Base-by-base conservation (phyloP, 2,888 invertebrate species). In the Napeogenes inachia region DNA sequence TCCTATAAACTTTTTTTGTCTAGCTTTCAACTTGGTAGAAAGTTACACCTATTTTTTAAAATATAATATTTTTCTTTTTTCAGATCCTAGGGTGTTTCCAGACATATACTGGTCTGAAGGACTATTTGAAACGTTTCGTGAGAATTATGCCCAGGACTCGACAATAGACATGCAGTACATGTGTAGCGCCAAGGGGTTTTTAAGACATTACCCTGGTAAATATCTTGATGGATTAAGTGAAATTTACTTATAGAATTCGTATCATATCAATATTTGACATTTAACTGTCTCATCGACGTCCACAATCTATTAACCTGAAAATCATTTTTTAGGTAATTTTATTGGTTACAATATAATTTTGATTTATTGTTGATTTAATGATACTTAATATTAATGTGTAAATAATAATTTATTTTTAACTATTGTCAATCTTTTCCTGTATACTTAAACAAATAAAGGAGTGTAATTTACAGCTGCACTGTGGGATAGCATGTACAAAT, bases 151-250 rank as follows among this genome's bases (percentile, higher is more conserved):
- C 0, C 78, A 84, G 66, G 90, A 90, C 63, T 83, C 87, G 2
- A 78, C 85, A 0, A 71, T 83, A n/a, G 87, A 82, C 45, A 87
- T 85, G 47, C 90, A 90, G 70, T 90, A 90, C 63, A 84, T 89
- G 68, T 90, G 90, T 68, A 87, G 86, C 61, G 87, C 87, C 0
- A 80, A 82, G 64, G 90, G 90, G 33, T 90, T 89, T 67, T 64
- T 90, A 32, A 79, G 90, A 59, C 89, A 89, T 70, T 90, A 87
- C 70, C 90, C 90, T 57, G 90, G 90, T 81, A 75, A 12, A 45
- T 50, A 30, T 30, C 6, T 50, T 8, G 30, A 5, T 30, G 8
- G 8, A 50, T 30, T 12, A 10, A 8, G 30, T 6, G 6, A 50
- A 10, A 8, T 42, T 42, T 42, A 42, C 10, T 42, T 8, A 42